Base-by-base conservation (phyloP, 2,113 vertebrate genomes). In the Penelope pileata region DNA sequence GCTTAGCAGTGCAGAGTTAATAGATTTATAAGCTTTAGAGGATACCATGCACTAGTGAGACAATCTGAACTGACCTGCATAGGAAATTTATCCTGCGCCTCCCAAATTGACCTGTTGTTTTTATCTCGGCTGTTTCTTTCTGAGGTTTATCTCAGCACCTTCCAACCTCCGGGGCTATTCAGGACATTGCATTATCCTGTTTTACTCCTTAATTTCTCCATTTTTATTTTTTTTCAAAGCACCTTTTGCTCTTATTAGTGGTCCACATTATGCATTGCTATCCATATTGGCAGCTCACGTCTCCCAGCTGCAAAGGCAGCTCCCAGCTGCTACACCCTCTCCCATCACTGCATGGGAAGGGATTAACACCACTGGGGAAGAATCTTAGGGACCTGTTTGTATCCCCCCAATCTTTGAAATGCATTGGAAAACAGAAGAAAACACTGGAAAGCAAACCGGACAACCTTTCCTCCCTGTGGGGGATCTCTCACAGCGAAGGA, bases 201-300 rank as follows among this genome's bases (percentile, higher is more conserved):
- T 83, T 72, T 29, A 13, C 11, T 63, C 32, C 19, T 48, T 21
- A 18, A 53, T 83, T 83, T 16, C 16, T 42, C 34, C 36, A 34
- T 40, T 3, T 4, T 62, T 17, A 32, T 98, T 96, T 88, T 51
- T 92, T 97, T 97, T 96, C 97, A 96, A 94, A 95, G 91, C 95
- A 96, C 96, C 92, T 97, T 94, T 97, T 95, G 97, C 91, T 97
- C 45, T 94, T 97, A 47, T 92, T 97, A 73, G 66, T 84, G 23
- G 51, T 51, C 54, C 29, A 12, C 74, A 58, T 19, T 59, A 30
- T 8, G 27, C 16, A 29, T 30, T 32, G 18, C 32, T 27, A 56
- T 51, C 58, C 26, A 14, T 62, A 43, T 15, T 58, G 93, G 83
- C 86, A 95, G 85, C 72, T 69, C 88, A 86, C 9, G 1, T 15